Percentiles rank a stretch among this genome's conserved stretches.
These are phyloP conservation scores for Aselliscus stoliczkanus DNA, from an alignment of 2,797 vertebrate species.

Conservation along the genomic window DNA sequence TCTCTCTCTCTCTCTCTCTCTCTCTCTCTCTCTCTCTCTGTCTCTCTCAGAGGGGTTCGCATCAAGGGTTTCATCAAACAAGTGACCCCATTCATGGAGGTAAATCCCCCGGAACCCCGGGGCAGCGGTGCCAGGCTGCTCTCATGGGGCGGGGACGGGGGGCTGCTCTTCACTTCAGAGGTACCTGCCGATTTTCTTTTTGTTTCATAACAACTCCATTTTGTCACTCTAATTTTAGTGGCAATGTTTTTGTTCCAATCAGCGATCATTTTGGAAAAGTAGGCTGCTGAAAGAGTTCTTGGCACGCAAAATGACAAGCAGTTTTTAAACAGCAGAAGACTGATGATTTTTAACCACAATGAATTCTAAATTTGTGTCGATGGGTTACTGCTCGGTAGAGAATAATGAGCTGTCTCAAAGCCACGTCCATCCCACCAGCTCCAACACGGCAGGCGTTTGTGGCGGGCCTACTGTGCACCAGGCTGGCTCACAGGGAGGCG, in stretches of 20 bases:
- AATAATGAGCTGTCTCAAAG: not conserved
- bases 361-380: constrained; percentile 46
- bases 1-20: too few species aligned
- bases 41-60: fast-evolving
- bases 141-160: not conserved
- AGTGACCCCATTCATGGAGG: fast-evolving
- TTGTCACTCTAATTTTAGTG: constrained; percentile 65
- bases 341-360: constrained; percentile 13
- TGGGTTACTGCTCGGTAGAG: not conserved
- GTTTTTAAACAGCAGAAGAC: constrained; percentile 28
- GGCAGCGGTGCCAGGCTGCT: fast-evolving
- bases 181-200: constrained; percentile 26
- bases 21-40: too few species aligned
- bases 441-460: fast-evolving
- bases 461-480: not conserved
- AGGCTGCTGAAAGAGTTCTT: constrained; percentile 47
- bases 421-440: not conserved
- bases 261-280: constrained; percentile 49
- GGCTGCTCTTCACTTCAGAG: not conserved
- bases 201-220: constrained; percentile 56
- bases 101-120: fast-evolving
- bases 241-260: constrained; percentile 59
- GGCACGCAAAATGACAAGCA: constrained; percentile 49
- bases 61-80: fast-evolving
- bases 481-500: fast-evolving